Conservation (phyloP, 2,888 invertebrate species). For the Calameuta filiformis region DNA sequence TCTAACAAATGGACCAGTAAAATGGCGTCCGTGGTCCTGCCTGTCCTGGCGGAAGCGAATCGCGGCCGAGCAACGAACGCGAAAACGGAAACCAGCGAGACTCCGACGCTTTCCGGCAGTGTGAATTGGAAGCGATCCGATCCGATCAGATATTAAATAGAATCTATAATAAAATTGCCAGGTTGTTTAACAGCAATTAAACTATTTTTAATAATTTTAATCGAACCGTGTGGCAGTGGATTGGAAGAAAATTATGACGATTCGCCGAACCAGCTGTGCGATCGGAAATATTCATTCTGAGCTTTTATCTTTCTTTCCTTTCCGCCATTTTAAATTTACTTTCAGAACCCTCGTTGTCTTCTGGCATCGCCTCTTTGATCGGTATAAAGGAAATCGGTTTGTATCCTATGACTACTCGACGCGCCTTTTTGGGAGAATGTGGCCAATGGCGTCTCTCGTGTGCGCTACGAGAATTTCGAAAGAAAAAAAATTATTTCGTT, state of each 20-base stretch:
- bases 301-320: neutral
- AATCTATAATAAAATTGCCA: neutral
- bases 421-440: neutral
- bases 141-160: neutral
- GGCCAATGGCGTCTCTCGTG: neutral
- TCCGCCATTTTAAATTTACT: neutral
- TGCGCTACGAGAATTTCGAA: neutral
- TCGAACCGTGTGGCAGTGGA: conserved; percentile 25
- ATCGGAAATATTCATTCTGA: neutral
- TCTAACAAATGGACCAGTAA: neutral
- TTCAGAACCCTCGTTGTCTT: neutral
- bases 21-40: neutral
- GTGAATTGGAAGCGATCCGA: neutral
- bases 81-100: neutral
- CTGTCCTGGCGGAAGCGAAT: neutral
- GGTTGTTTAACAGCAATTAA: neutral
- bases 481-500: neutral
- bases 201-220: neutral
- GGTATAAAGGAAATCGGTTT: neutral
- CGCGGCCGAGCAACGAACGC: neutral
- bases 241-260: conserved; percentile 37
- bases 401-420: neutral
- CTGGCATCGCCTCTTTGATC: neutral
- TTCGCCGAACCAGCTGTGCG: conserved; percentile 6
- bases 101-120: neutral